These are phyloP conservation scores for Hirundo rustica DNA, from an alignment of 2,797 vertebrate genomes.

Conservation along the genomic window DNA sequence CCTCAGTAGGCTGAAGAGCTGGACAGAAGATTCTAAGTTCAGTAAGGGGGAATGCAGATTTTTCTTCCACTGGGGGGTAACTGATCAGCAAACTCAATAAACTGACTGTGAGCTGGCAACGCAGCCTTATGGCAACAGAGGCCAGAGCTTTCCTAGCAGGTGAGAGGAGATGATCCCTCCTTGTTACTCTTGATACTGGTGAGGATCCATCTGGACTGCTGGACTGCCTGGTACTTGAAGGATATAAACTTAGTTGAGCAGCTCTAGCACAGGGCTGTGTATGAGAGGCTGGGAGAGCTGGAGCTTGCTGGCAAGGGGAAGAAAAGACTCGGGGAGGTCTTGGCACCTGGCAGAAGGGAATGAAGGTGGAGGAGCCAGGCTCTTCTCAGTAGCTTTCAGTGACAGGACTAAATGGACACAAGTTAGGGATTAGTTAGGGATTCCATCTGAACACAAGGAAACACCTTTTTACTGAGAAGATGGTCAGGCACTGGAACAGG, in stretches of 20 bases:
- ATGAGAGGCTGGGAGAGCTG: not conserved
- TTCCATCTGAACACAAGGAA: not conserved
- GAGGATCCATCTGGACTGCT: not conserved
- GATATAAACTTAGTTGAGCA: not conserved
- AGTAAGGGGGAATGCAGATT: not conserved
- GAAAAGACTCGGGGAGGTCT: not conserved
- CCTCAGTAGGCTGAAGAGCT: not conserved
- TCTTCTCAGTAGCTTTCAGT: not conserved
- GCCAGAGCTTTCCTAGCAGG: not conserved
- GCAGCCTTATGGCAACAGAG: not conserved
- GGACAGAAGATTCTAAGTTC: not conserved
- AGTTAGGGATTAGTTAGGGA: not conserved
- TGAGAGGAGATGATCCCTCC: not conserved
- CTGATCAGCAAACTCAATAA: not conserved
- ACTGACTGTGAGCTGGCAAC: not conserved
- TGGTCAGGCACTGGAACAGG: not conserved
- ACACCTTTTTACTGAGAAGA: not conserved
- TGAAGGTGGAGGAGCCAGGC: not conserved
- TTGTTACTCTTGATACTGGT: not conserved
- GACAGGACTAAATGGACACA: not conserved
- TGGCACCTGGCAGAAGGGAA: not conserved
- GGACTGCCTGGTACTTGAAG: not conserved
- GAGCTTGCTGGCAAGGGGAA: not conserved
- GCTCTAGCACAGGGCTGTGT: not conserved
- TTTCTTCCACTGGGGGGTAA: not conserved